A percentile compares a stretch with the other conserved stretches of the same genome.
Conservation (phyloP, 2,888 invertebrate species). For the Hipparchia semele region DNA sequence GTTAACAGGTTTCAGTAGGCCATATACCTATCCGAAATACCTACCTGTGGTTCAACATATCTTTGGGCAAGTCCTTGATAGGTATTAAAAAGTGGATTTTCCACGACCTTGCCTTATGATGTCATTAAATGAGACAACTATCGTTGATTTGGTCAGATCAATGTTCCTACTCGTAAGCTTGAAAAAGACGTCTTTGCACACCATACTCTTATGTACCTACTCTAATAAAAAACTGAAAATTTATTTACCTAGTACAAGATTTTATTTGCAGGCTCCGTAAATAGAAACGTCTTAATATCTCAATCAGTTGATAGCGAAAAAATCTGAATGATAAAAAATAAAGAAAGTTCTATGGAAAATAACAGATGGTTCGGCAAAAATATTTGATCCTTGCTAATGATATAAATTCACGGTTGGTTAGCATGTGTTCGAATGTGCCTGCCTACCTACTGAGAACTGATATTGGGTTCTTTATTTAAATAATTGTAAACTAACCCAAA, state of each 20-base stretch:
- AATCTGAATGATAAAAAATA: not conserved
- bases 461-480: not conserved
- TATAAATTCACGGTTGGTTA: conserved; percentile 63
- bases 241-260: too few species aligned
- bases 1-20: not conserved
- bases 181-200: too few species aligned
- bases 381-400: conserved; percentile 60
- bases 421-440: conserved; percentile 39
- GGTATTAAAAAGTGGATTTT: too few species aligned
- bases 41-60: not conserved
- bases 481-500: not conserved
- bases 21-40: not conserved
- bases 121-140: too few species aligned
- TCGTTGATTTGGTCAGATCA: too few species aligned
- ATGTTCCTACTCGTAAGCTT: too few species aligned
- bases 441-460: not conserved
- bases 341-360: conserved; percentile 24
- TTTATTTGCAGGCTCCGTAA: too few species aligned
- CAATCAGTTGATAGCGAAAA: too few species aligned
- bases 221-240: not conserved
- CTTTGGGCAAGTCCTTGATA: too few species aligned
- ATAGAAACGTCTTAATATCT: too few species aligned
- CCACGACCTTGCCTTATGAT: too few species aligned
- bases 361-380: conserved; percentile 46
- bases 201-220: too few species aligned